A percentile compares a stretch with the other conserved stretches of the same genome.
phyloP scores from a whole-genome alignment of 2,888 invertebrate genomes.

The Pseudoips prasinana region DNA sequence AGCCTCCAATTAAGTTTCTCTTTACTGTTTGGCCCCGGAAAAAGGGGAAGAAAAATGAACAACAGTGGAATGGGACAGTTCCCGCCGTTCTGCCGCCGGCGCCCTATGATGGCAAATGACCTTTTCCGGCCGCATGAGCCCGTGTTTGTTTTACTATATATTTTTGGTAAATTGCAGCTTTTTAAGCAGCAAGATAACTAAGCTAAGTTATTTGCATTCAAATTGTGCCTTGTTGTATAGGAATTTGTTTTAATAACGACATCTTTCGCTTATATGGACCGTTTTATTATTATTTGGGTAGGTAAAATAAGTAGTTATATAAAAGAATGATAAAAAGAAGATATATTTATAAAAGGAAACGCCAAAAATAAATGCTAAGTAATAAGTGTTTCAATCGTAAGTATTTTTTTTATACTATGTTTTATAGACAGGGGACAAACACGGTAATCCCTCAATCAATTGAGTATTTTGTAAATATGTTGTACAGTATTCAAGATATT shows the following conservation, averaged over 20 bases:
- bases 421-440: too few relatives aligned
- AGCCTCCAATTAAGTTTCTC: conserved; percentile 82
- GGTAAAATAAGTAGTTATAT: too few relatives aligned
- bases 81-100: conserved; percentile 34
- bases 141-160: conserved; percentile 36
- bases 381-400: too few relatives aligned
- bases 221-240: conserved; percentile 16
- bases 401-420: too few relatives aligned
- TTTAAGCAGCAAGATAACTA: conserved; percentile 26
- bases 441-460: too few relatives aligned
- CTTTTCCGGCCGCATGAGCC: conserved; percentile 37
- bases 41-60: conserved; percentile 76
- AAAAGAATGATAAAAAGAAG: too few relatives aligned
- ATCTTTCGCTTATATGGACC: conserved; percentile 14
- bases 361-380: too few relatives aligned
- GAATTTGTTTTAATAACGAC: conserved; percentile 27
- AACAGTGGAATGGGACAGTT: conserved; percentile 67
- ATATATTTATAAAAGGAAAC: too few relatives aligned
- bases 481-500: too few relatives aligned
- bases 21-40: conserved; percentile 72
- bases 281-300: too few relatives aligned
- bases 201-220: conserved; percentile 21
- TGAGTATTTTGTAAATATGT: too few relatives aligned
- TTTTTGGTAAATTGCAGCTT: conserved; percentile 36
- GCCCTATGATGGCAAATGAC: conserved; percentile 59